Evolutionary conservation across 2,113 vertebrate species (phyloP).

Genomic region (Saimiri boliviensis): DNA sequence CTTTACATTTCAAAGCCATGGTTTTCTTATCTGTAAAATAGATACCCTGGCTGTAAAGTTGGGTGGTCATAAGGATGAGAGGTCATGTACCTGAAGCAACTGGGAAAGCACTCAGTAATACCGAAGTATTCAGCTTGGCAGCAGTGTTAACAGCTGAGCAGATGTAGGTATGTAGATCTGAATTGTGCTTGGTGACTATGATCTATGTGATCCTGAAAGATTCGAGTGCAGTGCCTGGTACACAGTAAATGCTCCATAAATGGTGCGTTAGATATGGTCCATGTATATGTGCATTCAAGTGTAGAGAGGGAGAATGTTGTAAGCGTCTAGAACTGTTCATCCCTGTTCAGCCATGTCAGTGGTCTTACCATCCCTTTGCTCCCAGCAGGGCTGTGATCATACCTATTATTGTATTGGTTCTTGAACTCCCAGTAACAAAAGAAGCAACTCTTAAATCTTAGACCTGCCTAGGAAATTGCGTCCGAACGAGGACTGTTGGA

Average conservation of each 20-base stretch:
- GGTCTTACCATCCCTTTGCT: background rate
- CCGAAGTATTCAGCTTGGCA: background rate
- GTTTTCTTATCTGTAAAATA: constrained; percentile 47
- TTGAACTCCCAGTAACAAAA: background rate
- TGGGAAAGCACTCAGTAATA: background rate
- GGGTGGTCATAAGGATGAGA: background rate
- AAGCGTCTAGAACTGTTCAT: background rate
- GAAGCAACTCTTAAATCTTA: background rate
- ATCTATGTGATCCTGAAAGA: background rate
- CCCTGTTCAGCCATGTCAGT: background rate
- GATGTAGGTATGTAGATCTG: background rate
- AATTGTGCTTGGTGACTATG: background rate
- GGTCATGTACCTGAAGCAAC: background rate
- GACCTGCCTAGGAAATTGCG: background rate
- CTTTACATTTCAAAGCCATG: constrained; percentile 32
- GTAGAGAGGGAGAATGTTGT: background rate
- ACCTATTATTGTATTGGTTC: background rate
- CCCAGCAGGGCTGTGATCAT: background rate
- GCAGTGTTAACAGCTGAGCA: background rate
- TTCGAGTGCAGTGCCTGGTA: background rate
- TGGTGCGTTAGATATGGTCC: background rate
- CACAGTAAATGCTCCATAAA: background rate
- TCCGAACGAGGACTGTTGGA: background rate
- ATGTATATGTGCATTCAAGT: background rate
- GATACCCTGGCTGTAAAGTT: background rate